Percentiles rank a stretch among this genome's conserved stretches.
phyloP scores from a whole-genome alignment of 2,888 invertebrate species.

The Sisyra nigra region DNA sequence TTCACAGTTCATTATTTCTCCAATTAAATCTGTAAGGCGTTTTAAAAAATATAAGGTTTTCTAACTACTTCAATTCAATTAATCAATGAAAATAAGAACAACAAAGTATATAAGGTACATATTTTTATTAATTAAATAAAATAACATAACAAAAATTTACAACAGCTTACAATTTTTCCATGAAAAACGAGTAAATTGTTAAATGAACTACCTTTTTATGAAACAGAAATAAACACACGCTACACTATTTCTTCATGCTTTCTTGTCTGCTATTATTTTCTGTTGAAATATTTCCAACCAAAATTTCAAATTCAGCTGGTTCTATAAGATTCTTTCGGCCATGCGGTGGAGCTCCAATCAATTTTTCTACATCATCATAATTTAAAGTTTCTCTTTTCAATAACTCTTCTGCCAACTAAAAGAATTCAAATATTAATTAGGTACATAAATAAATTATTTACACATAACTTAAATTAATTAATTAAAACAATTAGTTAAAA shows the following conservation, averaged over 20 bases:
- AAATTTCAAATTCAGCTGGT: conserved; percentile 56
- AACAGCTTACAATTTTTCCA: neutral
- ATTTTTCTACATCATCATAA: conserved; percentile 70
- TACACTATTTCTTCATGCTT: neutral
- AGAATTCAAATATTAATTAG: neutral
- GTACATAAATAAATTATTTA: conserved; percentile 1
- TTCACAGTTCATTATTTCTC: no score
- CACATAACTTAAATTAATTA: neutral
- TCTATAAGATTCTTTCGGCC: conserved; percentile 59
- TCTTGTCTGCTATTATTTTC: neutral
- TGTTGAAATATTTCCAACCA: conserved; percentile 1
- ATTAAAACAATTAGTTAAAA: no score
- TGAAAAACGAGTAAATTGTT: neutral
- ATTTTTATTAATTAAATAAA: no score
- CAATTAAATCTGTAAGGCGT: no score
- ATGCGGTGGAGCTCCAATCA: conserved; percentile 81
- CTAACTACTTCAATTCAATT: no score
- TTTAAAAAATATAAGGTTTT: no score
- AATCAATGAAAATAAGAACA: no score
- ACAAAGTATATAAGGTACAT: no score
- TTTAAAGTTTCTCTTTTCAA: conserved; percentile 83
- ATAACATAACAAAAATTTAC: no score
- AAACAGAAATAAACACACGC: neutral
- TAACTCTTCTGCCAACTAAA: conserved; percentile 50
- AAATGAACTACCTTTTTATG: neutral